phyloP scores from a whole-genome alignment of 2,888 invertebrate species.

The Beris morrisii region DNA sequence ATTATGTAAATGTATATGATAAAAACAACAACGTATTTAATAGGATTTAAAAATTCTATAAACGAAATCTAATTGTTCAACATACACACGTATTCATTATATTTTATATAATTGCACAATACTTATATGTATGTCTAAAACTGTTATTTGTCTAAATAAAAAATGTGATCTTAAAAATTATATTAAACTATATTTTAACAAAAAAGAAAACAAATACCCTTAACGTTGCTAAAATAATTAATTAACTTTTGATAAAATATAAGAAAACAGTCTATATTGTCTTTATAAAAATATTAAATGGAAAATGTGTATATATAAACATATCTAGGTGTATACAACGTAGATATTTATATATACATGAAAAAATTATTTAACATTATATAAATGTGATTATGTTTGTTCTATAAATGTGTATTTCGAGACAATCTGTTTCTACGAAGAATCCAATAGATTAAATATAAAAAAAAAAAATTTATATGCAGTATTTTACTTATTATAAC shows the following conservation, averaged over 20 bases:
- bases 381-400: constrained; percentile 13
- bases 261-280: constrained; percentile 18
- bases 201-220: constrained; percentile 12
- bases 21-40: no score
- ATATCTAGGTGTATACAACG: constrained; percentile 11
- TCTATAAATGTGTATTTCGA: constrained; percentile 14
- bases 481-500: constrained; percentile 6
- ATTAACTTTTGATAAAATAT: constrained; percentile 25
- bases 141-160: neutral
- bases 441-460: constrained; percentile 1
- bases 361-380: neutral
- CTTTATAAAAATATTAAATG: constrained; percentile 29
- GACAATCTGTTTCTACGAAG: constrained; percentile 20
- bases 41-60: no score
- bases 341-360: constrained; percentile 15
- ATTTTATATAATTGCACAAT: no score
- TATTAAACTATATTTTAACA: constrained; percentile 7
- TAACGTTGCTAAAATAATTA: no score
- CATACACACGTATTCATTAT: no score
- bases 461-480: constrained; percentile 14
- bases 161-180: constrained; percentile 23
- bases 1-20: no score
- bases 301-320: constrained; percentile 13
- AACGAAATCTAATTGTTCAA: no score
- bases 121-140: no score